Evolutionary conservation across 2,113 vertebrate genomes (phyloP).

Genomic region (Gasterosteus aculeatus): DNA sequence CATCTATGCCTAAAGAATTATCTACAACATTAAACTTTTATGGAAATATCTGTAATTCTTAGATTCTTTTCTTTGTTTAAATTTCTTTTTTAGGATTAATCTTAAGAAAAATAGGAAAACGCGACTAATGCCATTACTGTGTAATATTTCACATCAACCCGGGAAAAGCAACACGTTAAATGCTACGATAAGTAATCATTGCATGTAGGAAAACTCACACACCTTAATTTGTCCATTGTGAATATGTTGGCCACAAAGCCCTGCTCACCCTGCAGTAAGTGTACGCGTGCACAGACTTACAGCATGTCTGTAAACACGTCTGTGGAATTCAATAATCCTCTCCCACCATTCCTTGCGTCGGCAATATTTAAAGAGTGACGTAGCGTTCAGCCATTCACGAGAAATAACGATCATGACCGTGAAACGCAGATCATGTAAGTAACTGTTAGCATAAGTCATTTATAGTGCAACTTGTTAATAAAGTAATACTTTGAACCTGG

Average conservation of each 20-base stretch:
- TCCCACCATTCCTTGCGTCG: too few relatives aligned
- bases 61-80: not conserved
- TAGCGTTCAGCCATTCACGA: too few relatives aligned
- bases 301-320: not conserved
- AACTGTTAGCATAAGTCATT: too few relatives aligned
- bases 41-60: not conserved
- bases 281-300: too few relatives aligned
- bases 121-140: not conserved
- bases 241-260: not conserved
- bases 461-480: too few relatives aligned
- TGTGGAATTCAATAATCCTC: too few relatives aligned
- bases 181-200: not conserved
- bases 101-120: constrained; percentile 1
- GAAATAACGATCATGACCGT: too few relatives aligned
- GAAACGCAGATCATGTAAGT: too few relatives aligned
- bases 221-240: not conserved
- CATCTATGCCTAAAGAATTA: constrained; percentile 35
- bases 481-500: too few relatives aligned
- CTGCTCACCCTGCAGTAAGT: too few relatives aligned
- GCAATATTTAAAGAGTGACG: too few relatives aligned
- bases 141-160: not conserved
- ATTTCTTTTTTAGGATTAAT: not conserved
- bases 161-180: not conserved
- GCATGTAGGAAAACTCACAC: not conserved
- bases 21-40: not conserved